Evolutionary conservation across 2,113 vertebrate genomes (phyloP).

Genomic region (Pipa parva): DNA sequence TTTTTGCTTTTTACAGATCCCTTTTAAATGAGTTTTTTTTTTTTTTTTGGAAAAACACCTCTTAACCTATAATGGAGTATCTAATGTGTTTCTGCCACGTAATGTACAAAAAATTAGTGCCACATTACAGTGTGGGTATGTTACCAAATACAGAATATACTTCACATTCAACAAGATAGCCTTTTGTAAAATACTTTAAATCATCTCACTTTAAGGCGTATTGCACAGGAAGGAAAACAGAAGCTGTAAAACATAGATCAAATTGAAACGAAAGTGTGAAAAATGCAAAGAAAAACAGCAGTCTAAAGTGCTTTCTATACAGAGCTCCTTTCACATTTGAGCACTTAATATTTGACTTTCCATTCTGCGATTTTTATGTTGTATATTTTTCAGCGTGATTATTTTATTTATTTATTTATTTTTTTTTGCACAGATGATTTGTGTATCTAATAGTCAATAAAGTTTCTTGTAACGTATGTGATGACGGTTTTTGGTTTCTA

Average conservation of each 20-base stretch:
- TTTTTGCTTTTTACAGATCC: no score
- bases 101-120: no score
- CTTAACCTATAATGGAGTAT: no score
- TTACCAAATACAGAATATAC: no score
- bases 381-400: slow-evolving; percentile 33
- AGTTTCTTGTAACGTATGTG: slow-evolving; percentile 11
- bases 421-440: slow-evolving; percentile 12
- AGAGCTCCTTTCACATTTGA: slow-evolving; percentile 14
- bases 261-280: slow-evolving; percentile 39
- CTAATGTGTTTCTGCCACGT: no score
- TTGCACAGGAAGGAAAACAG: slow-evolving; percentile 39
- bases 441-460: slow-evolving; percentile 19
- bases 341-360: slow-evolving; percentile 28
- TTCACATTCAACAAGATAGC: slow-evolving; percentile 10
- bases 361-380: slow-evolving; percentile 23
- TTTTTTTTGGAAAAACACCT: no score
- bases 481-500: slow-evolving; percentile 10
- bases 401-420: no score
- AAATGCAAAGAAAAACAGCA: slow-evolving; percentile 30
- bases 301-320: slow-evolving; percentile 15
- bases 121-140: no score
- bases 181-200: slow-evolving; percentile 26
- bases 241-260: slow-evolving; percentile 35
- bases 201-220: slow-evolving; percentile 20
- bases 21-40: no score